phyloP scores from a whole-genome alignment of 2,113 vertebrate species.

The Aramus guarauna region DNA sequence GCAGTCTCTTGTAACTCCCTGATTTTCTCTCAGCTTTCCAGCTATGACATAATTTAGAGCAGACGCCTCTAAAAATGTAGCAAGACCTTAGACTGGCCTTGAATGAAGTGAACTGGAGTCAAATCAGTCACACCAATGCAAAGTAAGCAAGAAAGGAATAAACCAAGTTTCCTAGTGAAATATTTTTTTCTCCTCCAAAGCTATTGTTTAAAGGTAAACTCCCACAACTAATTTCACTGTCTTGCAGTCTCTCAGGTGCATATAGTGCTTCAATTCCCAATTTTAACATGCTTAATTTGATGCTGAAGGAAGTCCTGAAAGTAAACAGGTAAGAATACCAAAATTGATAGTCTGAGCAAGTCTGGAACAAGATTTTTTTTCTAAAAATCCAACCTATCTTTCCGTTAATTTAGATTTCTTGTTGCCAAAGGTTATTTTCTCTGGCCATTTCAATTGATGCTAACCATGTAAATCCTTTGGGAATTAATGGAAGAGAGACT shows the following conservation, averaged over 20 bases:
- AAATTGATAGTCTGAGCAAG: background rate
- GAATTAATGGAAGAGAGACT: conserved; percentile 45
- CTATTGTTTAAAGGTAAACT: background rate
- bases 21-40: conserved; percentile 31
- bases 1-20: background rate
- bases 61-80: background rate
- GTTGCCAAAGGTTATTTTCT: conserved; percentile 36
- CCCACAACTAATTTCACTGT: background rate
- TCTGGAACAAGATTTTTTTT: background rate
- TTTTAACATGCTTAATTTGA: background rate
- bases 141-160: conserved; percentile 14
- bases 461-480: conserved; percentile 36
- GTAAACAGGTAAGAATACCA: background rate
- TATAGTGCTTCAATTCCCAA: background rate
- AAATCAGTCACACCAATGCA: background rate
- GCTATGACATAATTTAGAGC: conserved; percentile 35
- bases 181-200: background rate
- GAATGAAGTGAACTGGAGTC: background rate
- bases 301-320: background rate
- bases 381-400: background rate
- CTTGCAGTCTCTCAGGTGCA: background rate
- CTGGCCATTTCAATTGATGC: conserved; percentile 34
- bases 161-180: background rate
- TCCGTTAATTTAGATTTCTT: background rate
- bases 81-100: background rate